These are phyloP conservation scores for Tetragonula clypearis DNA, from an alignment of 1,140 invertebrate genomes.

Conservation along the genomic window DNA sequence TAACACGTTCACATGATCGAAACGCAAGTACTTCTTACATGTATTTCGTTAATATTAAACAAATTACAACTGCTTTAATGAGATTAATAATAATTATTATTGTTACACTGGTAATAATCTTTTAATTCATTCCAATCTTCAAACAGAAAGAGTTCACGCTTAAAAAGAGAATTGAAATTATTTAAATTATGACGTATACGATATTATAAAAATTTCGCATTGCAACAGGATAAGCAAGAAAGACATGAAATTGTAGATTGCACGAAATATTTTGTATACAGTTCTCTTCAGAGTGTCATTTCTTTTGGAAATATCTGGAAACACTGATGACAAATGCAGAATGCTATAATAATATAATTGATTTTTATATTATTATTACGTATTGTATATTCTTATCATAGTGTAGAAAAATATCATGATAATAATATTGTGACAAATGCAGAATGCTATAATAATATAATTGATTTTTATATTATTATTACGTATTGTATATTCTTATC, in stretches of 20 bases:
- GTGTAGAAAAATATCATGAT: too few species aligned
- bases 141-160: not conserved
- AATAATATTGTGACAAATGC: too few species aligned
- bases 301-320: not conserved
- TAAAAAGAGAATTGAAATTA: not conserved
- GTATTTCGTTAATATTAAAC: not conserved
- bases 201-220: not conserved
- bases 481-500: too few species aligned
- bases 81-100: too few species aligned
- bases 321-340: not conserved
- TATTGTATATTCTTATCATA: too few species aligned
- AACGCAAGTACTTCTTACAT: not conserved
- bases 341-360: too few species aligned
- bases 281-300: rapidly evolving
- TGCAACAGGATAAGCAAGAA: not conserved
- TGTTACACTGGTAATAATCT: not conserved
- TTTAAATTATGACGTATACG: not conserved
- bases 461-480: too few species aligned
- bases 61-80: not conserved
- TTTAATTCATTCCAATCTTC: not conserved
- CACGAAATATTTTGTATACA: too few species aligned
- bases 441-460: too few species aligned
- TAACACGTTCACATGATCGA: too few species aligned
- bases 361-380: too few species aligned
- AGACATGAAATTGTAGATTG: not conserved